Evolutionary conservation across 2,888 invertebrate genomes (phyloP).

Genomic region (Drosophila rellima): DNA sequence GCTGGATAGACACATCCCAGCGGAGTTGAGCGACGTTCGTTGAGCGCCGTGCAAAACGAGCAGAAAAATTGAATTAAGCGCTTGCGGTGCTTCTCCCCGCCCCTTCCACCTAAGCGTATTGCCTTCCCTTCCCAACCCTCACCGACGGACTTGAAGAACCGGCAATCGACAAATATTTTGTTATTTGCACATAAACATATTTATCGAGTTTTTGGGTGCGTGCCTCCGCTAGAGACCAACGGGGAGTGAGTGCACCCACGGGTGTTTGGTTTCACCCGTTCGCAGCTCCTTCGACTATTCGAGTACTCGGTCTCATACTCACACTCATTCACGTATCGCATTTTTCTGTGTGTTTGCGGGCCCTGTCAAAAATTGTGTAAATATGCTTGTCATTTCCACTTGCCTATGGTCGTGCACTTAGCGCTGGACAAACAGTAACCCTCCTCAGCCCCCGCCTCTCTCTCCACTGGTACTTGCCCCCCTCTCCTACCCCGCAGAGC

Average conservation of each 20-base stretch:
- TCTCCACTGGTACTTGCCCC: not conserved
- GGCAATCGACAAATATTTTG: conserved; percentile 84
- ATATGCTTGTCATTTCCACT: conserved; percentile 84
- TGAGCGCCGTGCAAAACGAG: conserved; percentile 81
- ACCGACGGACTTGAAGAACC: conserved; percentile 58
- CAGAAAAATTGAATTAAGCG: conserved; percentile 85
- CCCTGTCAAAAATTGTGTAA: conserved; percentile 85
- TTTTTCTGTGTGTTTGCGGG: conserved; percentile 47
- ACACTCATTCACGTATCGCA: conserved; percentile 2
- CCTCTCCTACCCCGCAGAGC: conserved; percentile 5
- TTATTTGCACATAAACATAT: conserved; percentile 81
- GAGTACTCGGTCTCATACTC: not conserved
- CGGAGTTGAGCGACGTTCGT: conserved; percentile 71
- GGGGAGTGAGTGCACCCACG: conserved; percentile 64
- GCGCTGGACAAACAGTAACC: conserved; percentile 67
- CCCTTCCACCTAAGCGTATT: conserved; percentile 3
- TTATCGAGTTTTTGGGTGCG: conserved; percentile 75
- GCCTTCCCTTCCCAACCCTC: not conserved
- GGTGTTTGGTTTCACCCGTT: conserved; percentile 82
- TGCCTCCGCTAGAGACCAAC: conserved; percentile 21
- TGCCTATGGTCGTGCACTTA: conserved; percentile 68
- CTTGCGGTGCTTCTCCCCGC: conserved; percentile 79
- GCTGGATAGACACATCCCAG: conserved; percentile 35
- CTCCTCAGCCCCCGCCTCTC: not conserved
- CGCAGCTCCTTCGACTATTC: conserved; percentile 41